A percentile compares a stretch with the other conserved stretches of the same genome.
phyloP scores from a whole-genome alignment of 2,797 vertebrate species.

The Bradypodion pumilum region DNA sequence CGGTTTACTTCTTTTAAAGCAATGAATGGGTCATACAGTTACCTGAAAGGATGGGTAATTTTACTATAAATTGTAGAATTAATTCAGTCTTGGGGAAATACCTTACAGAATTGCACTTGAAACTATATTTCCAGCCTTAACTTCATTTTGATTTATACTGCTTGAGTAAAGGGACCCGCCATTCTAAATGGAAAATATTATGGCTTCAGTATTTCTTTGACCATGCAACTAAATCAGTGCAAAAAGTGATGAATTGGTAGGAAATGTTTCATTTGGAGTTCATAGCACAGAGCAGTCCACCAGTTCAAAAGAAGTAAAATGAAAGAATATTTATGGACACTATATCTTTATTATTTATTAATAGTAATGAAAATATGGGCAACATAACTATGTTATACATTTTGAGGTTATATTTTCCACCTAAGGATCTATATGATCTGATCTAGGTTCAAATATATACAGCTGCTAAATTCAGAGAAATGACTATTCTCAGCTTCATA shows the following conservation, averaged over 20 bases:
- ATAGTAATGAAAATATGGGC: constrained; percentile 15
- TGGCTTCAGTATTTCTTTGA: neutral
- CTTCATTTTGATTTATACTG: neutral
- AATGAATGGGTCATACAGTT: neutral
- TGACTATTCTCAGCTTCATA: neutral
- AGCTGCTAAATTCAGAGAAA: constrained; percentile 16
- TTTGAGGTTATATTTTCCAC: neutral
- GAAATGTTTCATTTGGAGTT: neutral
- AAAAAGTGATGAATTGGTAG: neutral
- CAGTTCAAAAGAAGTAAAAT: constrained; percentile 1
- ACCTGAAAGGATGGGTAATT: neutral
- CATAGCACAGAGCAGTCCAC: neutral
- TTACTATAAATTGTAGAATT: neutral
- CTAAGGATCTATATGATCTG: constrained; percentile 8
- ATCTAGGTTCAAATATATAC: neutral
- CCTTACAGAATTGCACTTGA: neutral
- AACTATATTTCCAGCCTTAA: constrained; percentile 8
- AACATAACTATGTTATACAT: constrained; percentile 11
- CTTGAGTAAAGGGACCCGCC: neutral
- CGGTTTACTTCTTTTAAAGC: neutral
- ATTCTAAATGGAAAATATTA: constrained; percentile 22
- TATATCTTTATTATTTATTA: constrained; percentile 29
- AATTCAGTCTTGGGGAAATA: constrained; percentile 6
- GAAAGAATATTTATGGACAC: constrained; percentile 12
- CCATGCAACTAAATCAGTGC: constrained; percentile 10